A percentile compares a stretch with the other conserved stretches of the same genome.
These are phyloP conservation scores for Argya squamiceps DNA, from an alignment of 2,797 vertebrate genomes.

Conservation along the genomic window DNA sequence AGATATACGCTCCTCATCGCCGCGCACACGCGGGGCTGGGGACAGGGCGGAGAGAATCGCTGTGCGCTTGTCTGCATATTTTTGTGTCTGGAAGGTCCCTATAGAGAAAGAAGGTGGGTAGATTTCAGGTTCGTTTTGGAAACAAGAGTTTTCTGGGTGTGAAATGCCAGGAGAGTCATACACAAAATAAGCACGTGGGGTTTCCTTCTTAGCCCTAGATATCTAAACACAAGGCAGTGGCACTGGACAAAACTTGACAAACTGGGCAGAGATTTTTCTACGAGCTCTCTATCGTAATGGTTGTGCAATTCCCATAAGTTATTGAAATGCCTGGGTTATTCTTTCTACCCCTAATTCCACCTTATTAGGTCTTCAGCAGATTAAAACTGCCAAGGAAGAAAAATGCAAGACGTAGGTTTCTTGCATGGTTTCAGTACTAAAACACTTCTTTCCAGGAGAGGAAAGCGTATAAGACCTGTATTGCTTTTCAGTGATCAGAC, in stretches of 20 bases:
- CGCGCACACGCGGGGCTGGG: not conserved
- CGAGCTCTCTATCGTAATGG: not conserved
- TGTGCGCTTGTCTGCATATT: not conserved
- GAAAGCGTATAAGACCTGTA: not conserved
- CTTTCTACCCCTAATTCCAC: not conserved
- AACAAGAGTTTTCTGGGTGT: not conserved
- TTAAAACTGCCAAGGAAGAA: not conserved
- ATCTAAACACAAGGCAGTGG: not conserved
- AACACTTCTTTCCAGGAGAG: not conserved
- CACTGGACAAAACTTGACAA: not conserved
- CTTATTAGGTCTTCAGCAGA: not conserved
- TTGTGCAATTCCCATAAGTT: not conserved
- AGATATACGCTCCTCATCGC: not conserved
- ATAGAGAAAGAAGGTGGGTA: not conserved
- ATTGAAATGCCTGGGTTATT: not conserved
- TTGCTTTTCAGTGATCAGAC: not conserved
- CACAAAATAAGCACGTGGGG: not conserved
- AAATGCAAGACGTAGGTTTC: not conserved
- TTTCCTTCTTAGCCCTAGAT: not conserved
- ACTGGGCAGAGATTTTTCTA: not conserved
- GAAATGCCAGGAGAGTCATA: not conserved
- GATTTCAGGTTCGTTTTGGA: not conserved
- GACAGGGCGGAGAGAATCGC: not conserved
- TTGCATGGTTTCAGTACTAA: not conserved
- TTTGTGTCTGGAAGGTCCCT: not conserved